Evolutionary conservation across 2,888 invertebrate species (phyloP).

Genomic region (Melipona bicolor): DNA sequence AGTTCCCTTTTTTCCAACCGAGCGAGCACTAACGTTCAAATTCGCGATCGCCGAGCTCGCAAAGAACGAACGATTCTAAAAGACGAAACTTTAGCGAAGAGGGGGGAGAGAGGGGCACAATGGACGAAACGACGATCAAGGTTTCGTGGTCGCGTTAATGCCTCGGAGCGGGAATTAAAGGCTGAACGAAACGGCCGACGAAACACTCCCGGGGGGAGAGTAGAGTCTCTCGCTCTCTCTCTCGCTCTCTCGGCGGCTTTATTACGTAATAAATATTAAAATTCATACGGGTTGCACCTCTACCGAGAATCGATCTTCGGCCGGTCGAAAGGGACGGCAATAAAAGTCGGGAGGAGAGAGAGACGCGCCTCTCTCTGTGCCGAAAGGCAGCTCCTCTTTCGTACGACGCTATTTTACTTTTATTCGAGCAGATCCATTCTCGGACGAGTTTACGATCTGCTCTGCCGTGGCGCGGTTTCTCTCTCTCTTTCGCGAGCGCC

Average conservation of each 20-base stretch:
- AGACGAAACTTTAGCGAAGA: no score
- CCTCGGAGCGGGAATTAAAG: conserved; percentile 37
- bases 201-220: neutral
- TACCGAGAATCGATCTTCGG: conserved; percentile 72
- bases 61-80: no score
- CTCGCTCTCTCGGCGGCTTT: conserved; percentile 49
- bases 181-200: conserved; percentile 32
- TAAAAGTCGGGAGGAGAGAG: conserved; percentile 63
- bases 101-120: neutral
- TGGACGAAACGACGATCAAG: conserved; percentile 6
- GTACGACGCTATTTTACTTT: conserved; percentile 64
- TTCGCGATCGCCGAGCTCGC: no score
- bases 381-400: conserved; percentile 49
- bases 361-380: conserved; percentile 42
- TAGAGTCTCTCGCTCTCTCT: no score
- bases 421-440: conserved; percentile 66
- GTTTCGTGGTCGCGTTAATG: conserved; percentile 25
- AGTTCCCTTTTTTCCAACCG: neutral
- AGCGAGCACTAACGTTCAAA: no score
- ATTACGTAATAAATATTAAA: conserved; percentile 74
- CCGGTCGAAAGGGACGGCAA: conserved; percentile 70
- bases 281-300: conserved; percentile 71
- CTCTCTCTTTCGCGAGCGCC: conserved; percentile 1
- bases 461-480: conserved; percentile 10
- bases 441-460: conserved; percentile 56